Percentiles rank a stretch among this genome's conserved stretches.
These are phyloP conservation scores for Tragelaphus scriptus DNA, from an alignment of 2,113 vertebrate genomes.

Conservation along the genomic window DNA sequence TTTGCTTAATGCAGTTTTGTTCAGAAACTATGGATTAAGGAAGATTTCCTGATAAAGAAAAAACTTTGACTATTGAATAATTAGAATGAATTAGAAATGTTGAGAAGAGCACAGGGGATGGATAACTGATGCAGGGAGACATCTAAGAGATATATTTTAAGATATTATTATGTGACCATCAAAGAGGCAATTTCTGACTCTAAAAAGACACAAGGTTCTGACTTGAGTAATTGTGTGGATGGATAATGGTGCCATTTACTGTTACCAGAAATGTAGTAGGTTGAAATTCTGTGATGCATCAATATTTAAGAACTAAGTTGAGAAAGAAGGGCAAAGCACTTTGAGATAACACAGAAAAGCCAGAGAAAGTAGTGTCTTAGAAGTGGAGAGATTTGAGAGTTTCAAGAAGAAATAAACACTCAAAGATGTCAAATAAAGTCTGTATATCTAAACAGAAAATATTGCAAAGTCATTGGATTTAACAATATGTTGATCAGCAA, in stretches of 20 bases:
- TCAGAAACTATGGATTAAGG: neutral
- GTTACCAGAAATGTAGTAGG: neutral
- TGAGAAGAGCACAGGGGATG: neutral
- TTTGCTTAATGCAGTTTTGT: neutral
- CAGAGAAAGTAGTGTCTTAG: neutral
- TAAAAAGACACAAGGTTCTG: neutral
- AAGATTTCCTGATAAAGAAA: neutral
- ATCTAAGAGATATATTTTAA: neutral
- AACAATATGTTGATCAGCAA: neutral
- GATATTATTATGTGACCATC: neutral
- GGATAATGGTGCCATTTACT: neutral
- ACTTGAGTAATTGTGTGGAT: neutral
- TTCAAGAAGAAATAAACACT: neutral
- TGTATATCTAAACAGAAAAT: neutral
- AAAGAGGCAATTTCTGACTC: neutral
- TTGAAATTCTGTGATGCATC: neutral
- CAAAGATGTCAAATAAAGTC: neutral
- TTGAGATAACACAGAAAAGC: neutral
- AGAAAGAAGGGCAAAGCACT: neutral
- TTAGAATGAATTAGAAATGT: neutral
- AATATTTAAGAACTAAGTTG: neutral
- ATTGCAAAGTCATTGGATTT: neutral
- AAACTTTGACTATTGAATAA: neutral
- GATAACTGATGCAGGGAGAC: neutral
- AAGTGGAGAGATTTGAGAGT: neutral